A percentile compares a stretch with the other conserved stretches of the same genome.
These are phyloP conservation scores for Sarcophilus harrisii DNA, from an alignment of 2,797 vertebrate genomes.

Conservation along the genomic window DNA sequence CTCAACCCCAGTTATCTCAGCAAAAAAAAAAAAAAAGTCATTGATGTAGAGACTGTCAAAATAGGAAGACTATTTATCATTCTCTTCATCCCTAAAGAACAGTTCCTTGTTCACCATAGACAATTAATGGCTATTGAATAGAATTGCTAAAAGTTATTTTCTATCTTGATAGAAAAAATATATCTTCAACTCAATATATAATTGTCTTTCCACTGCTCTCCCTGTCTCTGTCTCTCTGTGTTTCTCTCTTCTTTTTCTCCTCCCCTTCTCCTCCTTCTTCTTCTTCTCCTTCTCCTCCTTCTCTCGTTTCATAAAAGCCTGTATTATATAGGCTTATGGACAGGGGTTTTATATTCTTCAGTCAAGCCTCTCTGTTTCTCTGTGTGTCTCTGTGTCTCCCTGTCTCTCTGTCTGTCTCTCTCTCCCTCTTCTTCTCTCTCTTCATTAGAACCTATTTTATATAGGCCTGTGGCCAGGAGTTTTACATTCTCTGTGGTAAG, in stretches of 20 bases:
- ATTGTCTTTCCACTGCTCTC: background rate
- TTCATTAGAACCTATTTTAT: background rate
- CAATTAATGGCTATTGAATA: background rate
- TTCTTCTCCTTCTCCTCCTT: too few species aligned
- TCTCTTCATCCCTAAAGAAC: background rate
- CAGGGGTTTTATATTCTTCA: too few species aligned
- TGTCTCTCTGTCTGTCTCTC: background rate
- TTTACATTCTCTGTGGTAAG: background rate
- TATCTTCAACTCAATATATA: background rate
- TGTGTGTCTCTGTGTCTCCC: background rate
- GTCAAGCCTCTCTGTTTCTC: too few species aligned
- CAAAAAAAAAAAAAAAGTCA: too few species aligned
- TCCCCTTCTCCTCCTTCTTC: too few species aligned
- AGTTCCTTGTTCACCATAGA: background rate
- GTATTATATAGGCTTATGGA: too few species aligned
- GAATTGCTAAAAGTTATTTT: background rate
- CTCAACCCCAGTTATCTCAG: too few species aligned
- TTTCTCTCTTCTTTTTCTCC: too few species aligned
- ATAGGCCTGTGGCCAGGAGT: background rate
- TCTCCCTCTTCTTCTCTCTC: background rate
- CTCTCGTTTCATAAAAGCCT: too few species aligned
- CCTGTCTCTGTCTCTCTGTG: too few species aligned
- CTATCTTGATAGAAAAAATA: background rate
- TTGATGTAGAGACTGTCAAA: background rate
- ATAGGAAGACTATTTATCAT: background rate